Evolutionary conservation across 2,888 invertebrate species (phyloP), one percentile per base, ranked within the genome.

Genomic region (Brachypalpus laphriformis): DNA sequence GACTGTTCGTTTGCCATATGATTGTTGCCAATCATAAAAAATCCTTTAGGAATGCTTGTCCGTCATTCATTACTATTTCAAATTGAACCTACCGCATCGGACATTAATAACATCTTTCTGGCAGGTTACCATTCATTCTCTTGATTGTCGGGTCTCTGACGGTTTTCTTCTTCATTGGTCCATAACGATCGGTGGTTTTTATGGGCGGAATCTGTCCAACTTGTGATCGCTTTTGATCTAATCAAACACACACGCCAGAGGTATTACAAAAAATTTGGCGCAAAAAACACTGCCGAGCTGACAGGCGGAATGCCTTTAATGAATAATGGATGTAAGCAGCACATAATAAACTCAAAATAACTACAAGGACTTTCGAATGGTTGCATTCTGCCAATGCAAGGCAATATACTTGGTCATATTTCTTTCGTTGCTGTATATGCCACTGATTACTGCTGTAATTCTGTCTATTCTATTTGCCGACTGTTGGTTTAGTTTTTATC

Each of bases 51-150:
- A 56, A 71, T 71, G 63, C 78, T 57, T 78, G 71, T 74, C 77
- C 66, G 74, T 86, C 86, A 82, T 82, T 87, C 87, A 87, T 86
- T 87, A 81, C 86, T 80, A 87, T 86, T 85, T 87, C 75, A 86
- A 82, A 82, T 45, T 57, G 83, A 87, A 87, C 87, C 87, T 87
- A 87, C 87, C 87, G 87, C 87, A 87, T 87, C 80, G 87, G 82
- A 75, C 82, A 83, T 87, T 82, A 82, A 85, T 87, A 75, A 81
- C 83, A 85, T 82, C 70, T 70, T 78, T 82, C 75, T 78, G 74
- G 57, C 72, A 74, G 78, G 78, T 78, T 71, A 71, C 71, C 63
- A 71, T 78, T 78, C 63, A 78, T 78, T 78, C 71, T 47, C 54
- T 56, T 78, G 63, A 78, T 71, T 63, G 78, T 71, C 56, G 20